These are phyloP conservation scores for Zootermopsis nevadensis DNA, from an alignment of 2,888 invertebrate species.

Conservation along the genomic window DNA sequence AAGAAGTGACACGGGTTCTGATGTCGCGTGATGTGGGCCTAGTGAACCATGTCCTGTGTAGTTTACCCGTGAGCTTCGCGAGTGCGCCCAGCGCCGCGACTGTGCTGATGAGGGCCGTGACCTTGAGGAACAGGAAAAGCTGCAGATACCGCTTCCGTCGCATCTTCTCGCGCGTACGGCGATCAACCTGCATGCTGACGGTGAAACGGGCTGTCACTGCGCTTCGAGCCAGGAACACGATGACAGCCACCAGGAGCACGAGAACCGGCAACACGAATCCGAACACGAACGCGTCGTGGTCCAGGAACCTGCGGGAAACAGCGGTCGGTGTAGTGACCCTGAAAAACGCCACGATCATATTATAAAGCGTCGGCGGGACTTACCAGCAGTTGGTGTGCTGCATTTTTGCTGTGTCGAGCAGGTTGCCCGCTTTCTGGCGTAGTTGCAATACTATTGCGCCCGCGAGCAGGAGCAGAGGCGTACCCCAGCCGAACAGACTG, in stretches of 20 bases:
- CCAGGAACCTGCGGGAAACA: slow-evolving; percentile 66
- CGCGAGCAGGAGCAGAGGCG: slow-evolving; percentile 68
- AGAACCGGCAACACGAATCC: slow-evolving; percentile 68
- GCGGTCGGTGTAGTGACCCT: no score
- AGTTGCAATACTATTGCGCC: slow-evolving; percentile 67
- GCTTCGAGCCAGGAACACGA: slow-evolving; percentile 66
- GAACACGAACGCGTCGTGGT: slow-evolving; percentile 64
- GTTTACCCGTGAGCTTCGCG: slow-evolving; percentile 56
- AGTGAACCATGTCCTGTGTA: no score
- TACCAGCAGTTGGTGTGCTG: slow-evolving; percentile 69
- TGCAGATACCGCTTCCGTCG: slow-evolving; percentile 69
- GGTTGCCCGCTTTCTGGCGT: slow-evolving; percentile 63
- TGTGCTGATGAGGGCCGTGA: slow-evolving; percentile 64
- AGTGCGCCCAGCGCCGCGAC: slow-evolving; percentile 62
- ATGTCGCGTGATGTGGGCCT: no score
- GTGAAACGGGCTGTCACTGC: slow-evolving; percentile 70
- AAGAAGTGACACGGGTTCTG: no score
- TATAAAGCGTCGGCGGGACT: no score
- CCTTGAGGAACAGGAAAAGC: slow-evolving; percentile 70
- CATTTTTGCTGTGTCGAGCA: slow-evolving; percentile 65
- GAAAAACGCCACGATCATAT: neutral
- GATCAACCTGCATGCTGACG: slow-evolving; percentile 70
- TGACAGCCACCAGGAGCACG: slow-evolving; percentile 63
- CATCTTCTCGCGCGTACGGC: slow-evolving; percentile 71
- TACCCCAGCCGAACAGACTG: slow-evolving; percentile 74